Base-by-base conservation (phyloP, 2,113 vertebrate genomes). In the Rhinolophus ferrumequinum region DNA sequence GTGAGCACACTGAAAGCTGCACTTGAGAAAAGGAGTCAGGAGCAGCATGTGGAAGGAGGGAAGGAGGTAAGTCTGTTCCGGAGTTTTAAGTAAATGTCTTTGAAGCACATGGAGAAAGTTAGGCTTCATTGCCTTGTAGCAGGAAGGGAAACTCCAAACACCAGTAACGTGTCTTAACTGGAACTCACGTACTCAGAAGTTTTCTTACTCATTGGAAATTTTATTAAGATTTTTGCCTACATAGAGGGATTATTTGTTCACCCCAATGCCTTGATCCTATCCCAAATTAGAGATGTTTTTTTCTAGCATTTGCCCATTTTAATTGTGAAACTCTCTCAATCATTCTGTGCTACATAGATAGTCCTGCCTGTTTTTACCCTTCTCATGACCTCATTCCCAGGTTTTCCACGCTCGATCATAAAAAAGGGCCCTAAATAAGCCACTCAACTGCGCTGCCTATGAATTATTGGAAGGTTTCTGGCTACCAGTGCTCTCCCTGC, bases 181-280 rank as follows among this genome's bases (percentile, higher is more conserved):
- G 52, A 72, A 76, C 58, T 90, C 44, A 72, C 8, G 35, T 67
- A 58, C 30, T 82, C 12, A n/a, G 58, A 93, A 58, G 60, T 93
- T 96, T 54, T 54, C 56, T 84, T 85, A 82, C 41, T 96, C 67
- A 73, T 95, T 83, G 82, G 67, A 82, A 76, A 77, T 50, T 54
- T 58, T 35, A 70, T 79, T 75, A 52, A 81, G 15, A 90, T 60
- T 52, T 93, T 92, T 94, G 56, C 44, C 33, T 69, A 12, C 5
- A 80, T 22, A 84, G 62, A 76, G n/a, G 33, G 41, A 38, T 92
- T 73, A 44, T 67, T 89, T 77, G 26, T 58, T 92, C 50, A 72
- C 67, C 7, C 2, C 58, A 41, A 24, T 47, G 33, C 58, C n/a
- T 93, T n/a, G 21, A 77, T 69, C 26, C 35, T 56, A 70, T 94